Conservation (phyloP, 2,113 vertebrate genomes). For the Myiozetetes cayanensis region DNA sequence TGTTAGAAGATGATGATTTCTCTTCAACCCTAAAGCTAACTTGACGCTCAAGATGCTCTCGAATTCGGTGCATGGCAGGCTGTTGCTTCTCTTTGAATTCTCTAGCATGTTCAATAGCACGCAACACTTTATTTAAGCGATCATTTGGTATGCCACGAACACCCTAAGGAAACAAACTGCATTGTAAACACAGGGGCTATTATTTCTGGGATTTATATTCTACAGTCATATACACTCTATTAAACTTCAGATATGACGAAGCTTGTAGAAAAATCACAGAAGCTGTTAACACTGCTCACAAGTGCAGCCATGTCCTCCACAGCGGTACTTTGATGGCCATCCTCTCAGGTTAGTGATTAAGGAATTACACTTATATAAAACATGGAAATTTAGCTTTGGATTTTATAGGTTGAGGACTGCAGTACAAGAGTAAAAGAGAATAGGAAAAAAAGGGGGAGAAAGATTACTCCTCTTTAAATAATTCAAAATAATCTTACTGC, state of each 20-base stretch:
- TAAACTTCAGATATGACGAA: neutral
- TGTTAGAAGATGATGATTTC: slow-evolving; percentile 38
- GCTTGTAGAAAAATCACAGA: neutral
- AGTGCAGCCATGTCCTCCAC: neutral
- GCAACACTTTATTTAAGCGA: slow-evolving; percentile 62
- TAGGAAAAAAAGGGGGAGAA: neutral
- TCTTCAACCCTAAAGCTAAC: slow-evolving; percentile 66
- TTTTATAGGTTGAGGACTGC: neutral
- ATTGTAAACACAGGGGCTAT: neutral
- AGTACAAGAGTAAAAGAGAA: neutral
- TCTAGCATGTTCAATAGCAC: slow-evolving; percentile 57
- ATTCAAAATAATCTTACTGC: slow-evolving; percentile 73
- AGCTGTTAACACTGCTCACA: neutral
- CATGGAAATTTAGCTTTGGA: neutral
- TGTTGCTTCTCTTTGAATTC: slow-evolving; percentile 57
- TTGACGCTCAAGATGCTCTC: slow-evolving; percentile 68
- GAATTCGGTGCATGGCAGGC: slow-evolving; percentile 68
- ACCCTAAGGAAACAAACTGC: slow-evolving; percentile 54
- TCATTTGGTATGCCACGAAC: slow-evolving; percentile 72
- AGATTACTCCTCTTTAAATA: neutral
- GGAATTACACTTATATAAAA: neutral
- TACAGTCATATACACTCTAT: neutral
- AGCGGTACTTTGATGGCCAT: neutral
- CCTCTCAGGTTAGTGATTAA: neutral
- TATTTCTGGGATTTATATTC: neutral